Conservation (phyloP, 2,888 invertebrate species). For the Agriopis aurantiaria region DNA sequence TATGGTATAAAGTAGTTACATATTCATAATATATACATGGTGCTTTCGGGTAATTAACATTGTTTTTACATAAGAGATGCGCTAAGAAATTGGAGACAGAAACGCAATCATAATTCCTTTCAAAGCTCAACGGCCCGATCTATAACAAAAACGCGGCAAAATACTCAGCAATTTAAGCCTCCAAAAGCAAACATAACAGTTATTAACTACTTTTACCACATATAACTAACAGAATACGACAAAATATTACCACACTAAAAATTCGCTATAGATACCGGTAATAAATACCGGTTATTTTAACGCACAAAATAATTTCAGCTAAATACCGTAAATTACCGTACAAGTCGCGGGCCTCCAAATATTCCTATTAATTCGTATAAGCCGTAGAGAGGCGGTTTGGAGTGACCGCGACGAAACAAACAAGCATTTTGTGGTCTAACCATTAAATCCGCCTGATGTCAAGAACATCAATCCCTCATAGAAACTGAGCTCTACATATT, state of each 20-base stretch:
- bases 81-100: neutral
- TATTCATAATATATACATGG: slow-evolving; percentile 47
- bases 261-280: slow-evolving; percentile 76
- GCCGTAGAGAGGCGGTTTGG: slow-evolving; percentile 59
- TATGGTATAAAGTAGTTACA: neutral
- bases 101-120: neutral
- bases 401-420: slow-evolving; percentile 65
- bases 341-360: slow-evolving; percentile 63
- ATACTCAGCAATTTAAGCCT: slow-evolving; percentile 56
- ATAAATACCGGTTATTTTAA: slow-evolving; percentile 59
- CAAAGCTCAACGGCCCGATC: neutral
- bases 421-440: slow-evolving; percentile 77
- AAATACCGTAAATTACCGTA: slow-evolving; percentile 47
- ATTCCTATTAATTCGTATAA: slow-evolving; percentile 71
- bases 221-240: slow-evolving; percentile 77
- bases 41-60: slow-evolving; percentile 29
- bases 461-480: slow-evolving; percentile 50
- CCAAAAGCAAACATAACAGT: slow-evolving; percentile 79
- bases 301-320: slow-evolving; percentile 58
- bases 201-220: slow-evolving; percentile 70
- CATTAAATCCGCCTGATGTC: slow-evolving; percentile 66
- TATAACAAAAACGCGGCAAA: slow-evolving; percentile 35
- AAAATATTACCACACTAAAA: slow-evolving; percentile 81
- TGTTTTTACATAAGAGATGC: slow-evolving; percentile 23
- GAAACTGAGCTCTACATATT: slow-evolving; percentile 21